Base-by-base conservation (phyloP, 2,113 vertebrate species). In the Helogale parvula region DNA sequence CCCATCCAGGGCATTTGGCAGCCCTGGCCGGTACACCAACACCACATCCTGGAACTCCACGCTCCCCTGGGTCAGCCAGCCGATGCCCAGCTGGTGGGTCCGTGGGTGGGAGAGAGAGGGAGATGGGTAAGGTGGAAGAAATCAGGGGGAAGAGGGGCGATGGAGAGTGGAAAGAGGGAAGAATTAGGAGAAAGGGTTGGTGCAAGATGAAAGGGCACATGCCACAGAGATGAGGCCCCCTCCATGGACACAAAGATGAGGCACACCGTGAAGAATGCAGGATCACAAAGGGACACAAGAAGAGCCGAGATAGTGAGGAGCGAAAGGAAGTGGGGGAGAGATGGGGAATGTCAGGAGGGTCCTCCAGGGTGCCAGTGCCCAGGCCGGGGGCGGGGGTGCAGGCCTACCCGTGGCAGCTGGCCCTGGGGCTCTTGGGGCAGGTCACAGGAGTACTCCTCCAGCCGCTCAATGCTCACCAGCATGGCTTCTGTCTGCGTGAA, bases 391-490 rank as follows among this genome's bases (percentile, higher is more conserved):
- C 0, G 0, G 7, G 21, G 35, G 7, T 8, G 4, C 13, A 25
- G 54, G 68, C 96, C 98, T 77, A 99, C 99, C 99, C 99, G 98
- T 3, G 98, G 13, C 41, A 88, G 27, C 74, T 97, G 98, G 47
- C 98, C 94, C 90, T 98, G 99, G 1, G 99, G 98, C 97, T 99
- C 99, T 2, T 91, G 93, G 45, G 99, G 99, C 35, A 99, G 98
- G 9, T 98, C 98, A 76, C 99, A 99, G 94, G 99, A 98, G 96
- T 99, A 99, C 41, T 99, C 99, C 96, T 99, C 99, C 0, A 99
- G 99, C 9, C 99, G 98, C 95, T 99, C 99, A 65, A 99, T 99
- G 4, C 99, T 99, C 96, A 99, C 99, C 98, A 99, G 99, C 99
- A 99, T 99, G 98, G 99, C 99, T 97, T 99, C 99, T 0, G 99